A percentile compares a stretch with the other conserved stretches of the same genome.
phyloP scores from a whole-genome alignment of 2,888 invertebrate genomes.

The Lissocephala sabroskyi region DNA sequence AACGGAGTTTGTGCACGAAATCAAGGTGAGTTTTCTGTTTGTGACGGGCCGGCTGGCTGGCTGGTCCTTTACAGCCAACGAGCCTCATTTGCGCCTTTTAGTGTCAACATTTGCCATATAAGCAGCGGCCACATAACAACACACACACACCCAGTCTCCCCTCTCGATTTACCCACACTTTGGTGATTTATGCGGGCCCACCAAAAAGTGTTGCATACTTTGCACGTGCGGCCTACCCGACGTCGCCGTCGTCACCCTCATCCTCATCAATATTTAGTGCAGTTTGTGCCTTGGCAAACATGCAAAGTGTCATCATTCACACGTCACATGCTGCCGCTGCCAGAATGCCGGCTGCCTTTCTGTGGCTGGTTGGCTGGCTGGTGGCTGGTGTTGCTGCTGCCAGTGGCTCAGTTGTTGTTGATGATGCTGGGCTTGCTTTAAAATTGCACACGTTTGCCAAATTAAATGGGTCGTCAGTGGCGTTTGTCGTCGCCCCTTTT shows the following conservation, averaged over 20 bases:
- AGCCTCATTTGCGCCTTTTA: constrained; percentile 18
- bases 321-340: constrained; percentile 50
- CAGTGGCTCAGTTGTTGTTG: constrained; percentile 17
- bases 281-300: constrained; percentile 56
- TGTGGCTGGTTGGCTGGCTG: constrained; percentile 11
- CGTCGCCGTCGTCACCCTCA: constrained; percentile 6
- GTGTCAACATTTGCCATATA: constrained; percentile 38
- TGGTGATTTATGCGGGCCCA: constrained; percentile 45
- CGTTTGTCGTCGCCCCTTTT: constrained; percentile 22
- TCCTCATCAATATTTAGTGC: constrained; percentile 60
- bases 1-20: constrained; percentile 90
- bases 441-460: constrained; percentile 65
- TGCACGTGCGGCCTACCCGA: constrained; percentile 33
- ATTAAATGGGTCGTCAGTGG: constrained; percentile 58
- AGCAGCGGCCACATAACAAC: constrained; percentile 9
- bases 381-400: constrained; percentile 3
- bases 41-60: not conserved
- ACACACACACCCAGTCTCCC: constrained; percentile 9
- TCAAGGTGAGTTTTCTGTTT: constrained; percentile 78
- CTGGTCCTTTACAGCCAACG: no score
- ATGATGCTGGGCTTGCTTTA: constrained; percentile 34
- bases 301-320: constrained; percentile 67
- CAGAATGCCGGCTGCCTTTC: constrained; percentile 3
- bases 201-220: constrained; percentile 58
- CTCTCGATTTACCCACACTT: constrained; percentile 6